Percentiles rank a stretch among this genome's conserved stretches.
Conservation (phyloP, 2,888 invertebrate species). For the Lasioglossum figueresi region DNA sequence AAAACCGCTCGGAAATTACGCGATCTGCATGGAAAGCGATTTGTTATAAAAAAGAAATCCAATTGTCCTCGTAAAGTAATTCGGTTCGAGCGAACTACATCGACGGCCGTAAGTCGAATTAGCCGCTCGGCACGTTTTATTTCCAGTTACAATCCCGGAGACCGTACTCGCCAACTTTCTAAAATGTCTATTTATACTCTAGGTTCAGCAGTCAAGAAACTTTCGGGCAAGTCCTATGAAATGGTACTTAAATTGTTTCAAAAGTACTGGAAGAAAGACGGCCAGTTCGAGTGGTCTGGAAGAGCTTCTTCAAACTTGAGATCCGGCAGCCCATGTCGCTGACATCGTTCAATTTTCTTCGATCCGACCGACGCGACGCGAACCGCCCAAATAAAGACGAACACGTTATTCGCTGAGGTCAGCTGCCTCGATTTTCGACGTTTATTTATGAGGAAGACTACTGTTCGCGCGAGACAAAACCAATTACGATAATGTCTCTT, state of each 20-base stretch:
- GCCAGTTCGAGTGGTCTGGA: constrained; percentile 59
- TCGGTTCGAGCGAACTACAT: background rate
- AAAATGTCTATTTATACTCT: constrained; percentile 61
- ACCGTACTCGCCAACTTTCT: constrained; percentile 52
- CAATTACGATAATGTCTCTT: no score
- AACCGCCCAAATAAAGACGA: constrained; percentile 48
- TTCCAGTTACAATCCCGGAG: constrained; percentile 16
- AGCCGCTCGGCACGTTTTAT: background rate
- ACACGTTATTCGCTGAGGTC: constrained; percentile 43
- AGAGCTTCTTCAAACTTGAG: constrained; percentile 65
- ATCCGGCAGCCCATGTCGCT: constrained; percentile 57
- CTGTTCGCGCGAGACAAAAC: background rate
- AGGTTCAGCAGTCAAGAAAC: constrained; percentile 59
- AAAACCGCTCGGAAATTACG: background rate
- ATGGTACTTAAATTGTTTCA: constrained; percentile 71
- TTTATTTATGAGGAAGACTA: background rate
- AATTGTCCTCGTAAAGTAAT: background rate
- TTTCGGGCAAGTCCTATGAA: constrained; percentile 46
- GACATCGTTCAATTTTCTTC: constrained; percentile 66
- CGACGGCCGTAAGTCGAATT: no score
- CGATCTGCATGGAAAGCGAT: background rate
- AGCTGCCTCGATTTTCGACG: background rate
- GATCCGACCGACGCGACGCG: constrained; percentile 33
- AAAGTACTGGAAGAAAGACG: constrained; percentile 62
- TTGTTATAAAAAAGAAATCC: background rate